A percentile compares a stretch with the other conserved stretches of the same genome.
phyloP scores from a whole-genome alignment of 2,113 vertebrate species.

The Pachycephala philippinensis region DNA sequence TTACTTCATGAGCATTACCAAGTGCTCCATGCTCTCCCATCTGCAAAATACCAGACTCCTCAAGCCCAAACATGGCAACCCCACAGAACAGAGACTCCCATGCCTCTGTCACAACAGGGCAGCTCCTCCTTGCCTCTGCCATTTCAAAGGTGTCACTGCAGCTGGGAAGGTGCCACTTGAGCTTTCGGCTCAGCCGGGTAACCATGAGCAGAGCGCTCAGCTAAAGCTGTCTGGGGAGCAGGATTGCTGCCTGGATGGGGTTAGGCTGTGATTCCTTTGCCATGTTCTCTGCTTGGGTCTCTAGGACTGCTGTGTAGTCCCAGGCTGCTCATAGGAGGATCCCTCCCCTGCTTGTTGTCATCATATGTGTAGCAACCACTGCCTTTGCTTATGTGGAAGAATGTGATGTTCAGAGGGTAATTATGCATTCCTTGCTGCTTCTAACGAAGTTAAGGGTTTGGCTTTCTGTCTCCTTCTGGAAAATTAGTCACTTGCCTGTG shows the following conservation, averaged over 20 bases:
- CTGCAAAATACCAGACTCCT: not conserved
- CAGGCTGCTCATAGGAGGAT: not conserved
- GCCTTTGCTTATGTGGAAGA: not conserved
- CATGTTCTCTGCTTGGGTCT: not conserved
- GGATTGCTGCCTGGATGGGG: not conserved
- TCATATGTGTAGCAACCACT: not conserved
- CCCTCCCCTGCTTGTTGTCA: not conserved
- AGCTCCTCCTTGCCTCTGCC: not conserved
- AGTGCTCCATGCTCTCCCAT: not conserved
- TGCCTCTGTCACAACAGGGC: not conserved
- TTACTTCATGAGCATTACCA: not conserved
- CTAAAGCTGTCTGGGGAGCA: not conserved
- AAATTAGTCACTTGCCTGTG: slow-evolving; percentile 7
- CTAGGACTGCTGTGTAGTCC: not conserved
- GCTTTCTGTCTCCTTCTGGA: not conserved
- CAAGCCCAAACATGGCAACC: not conserved
- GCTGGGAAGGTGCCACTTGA: not conserved
- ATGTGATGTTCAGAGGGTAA: not conserved
- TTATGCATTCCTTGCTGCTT: slow-evolving; percentile 4
- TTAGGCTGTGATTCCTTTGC: not conserved
- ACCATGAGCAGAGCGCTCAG: not conserved
- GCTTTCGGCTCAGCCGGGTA: not conserved
- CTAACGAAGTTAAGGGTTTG: not conserved
- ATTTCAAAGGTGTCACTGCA: not conserved
- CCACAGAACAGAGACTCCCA: fast-evolving